A percentile compares a stretch with the other conserved stretches of the same genome.
phyloP scores from a whole-genome alignment of 2,888 invertebrate genomes.

The Philonicus albiceps region DNA sequence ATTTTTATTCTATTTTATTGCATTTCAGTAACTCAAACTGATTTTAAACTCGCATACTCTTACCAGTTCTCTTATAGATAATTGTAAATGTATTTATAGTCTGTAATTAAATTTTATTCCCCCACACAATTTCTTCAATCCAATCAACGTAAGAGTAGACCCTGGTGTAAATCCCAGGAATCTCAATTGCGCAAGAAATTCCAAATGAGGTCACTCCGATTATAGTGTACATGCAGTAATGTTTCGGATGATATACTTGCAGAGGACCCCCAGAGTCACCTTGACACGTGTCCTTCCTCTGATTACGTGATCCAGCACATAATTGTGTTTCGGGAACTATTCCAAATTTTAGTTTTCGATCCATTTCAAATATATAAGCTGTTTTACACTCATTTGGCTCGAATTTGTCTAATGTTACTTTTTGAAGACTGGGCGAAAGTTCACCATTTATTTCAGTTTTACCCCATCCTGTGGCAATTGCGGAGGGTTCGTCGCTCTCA shows the following conservation, averaged over 20 bases:
- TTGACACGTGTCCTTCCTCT: slow-evolving; percentile 66
- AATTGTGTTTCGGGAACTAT: slow-evolving; percentile 65
- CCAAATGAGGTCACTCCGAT: slow-evolving; percentile 67
- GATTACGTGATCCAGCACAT: slow-evolving; percentile 65
- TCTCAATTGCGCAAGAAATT: slow-evolving; percentile 60
- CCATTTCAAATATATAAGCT: slow-evolving; percentile 50
- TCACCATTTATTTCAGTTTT: slow-evolving; percentile 55
- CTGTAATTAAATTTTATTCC: background rate
- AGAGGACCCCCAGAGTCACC: slow-evolving; percentile 76
- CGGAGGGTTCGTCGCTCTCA: slow-evolving; percentile 51
- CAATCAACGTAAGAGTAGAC: slow-evolving; percentile 67
- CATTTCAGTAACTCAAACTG: too few relatives aligned
- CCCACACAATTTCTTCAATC: slow-evolving; percentile 70
- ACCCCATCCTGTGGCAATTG: slow-evolving; percentile 66
- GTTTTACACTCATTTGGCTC: slow-evolving; percentile 58
- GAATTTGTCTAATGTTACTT: slow-evolving; percentile 65
- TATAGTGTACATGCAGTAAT: slow-evolving; percentile 64
- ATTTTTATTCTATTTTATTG: too few relatives aligned
- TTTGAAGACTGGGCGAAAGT: slow-evolving; percentile 62
- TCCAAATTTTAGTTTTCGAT: slow-evolving; percentile 58
- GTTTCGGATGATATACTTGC: slow-evolving; percentile 56
- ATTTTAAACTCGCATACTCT: too few relatives aligned
- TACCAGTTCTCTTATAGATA: background rate
- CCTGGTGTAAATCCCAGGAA: slow-evolving; percentile 70
- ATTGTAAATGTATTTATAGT: background rate